These are phyloP conservation scores for Lamellibrachia satsuma DNA, from an alignment of 2,888 invertebrate genomes.

Conservation along the genomic window DNA sequence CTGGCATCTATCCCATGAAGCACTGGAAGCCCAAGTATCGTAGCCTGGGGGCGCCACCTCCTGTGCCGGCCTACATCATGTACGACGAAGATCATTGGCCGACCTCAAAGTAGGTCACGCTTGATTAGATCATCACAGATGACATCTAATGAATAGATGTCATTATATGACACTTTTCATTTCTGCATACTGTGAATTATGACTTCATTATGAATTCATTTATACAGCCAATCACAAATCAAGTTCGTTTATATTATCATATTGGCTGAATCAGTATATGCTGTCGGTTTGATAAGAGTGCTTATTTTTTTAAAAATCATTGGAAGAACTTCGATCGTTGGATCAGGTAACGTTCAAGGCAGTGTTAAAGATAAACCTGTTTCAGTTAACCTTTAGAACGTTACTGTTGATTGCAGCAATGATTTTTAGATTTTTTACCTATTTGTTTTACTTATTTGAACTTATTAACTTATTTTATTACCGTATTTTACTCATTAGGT, in stretches of 20 bases:
- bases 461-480: neutral
- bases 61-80: constrained; percentile 54
- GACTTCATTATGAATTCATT: no score
- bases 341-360: neutral
- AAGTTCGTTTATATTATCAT: no score
- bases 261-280: no score
- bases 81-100: constrained; percentile 58
- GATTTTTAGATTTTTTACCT: neutral
- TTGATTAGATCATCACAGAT: neutral
- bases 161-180: neutral
- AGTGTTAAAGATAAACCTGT: no score
- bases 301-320: no score
- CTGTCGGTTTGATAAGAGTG: no score
- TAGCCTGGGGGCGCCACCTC: constrained; percentile 58
- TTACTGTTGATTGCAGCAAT: neutral
- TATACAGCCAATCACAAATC: no score
- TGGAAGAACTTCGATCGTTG: no score
- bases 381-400: no score
- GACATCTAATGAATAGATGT: neutral
- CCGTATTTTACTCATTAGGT: neutral
- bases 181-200: neutral
- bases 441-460: neutral
- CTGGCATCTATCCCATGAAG: constrained; percentile 62
- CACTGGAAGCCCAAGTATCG: constrained; percentile 62
- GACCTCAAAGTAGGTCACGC: neutral